Conservation (phyloP, 2,888 invertebrate species). For the Miltochrista miniata region DNA sequence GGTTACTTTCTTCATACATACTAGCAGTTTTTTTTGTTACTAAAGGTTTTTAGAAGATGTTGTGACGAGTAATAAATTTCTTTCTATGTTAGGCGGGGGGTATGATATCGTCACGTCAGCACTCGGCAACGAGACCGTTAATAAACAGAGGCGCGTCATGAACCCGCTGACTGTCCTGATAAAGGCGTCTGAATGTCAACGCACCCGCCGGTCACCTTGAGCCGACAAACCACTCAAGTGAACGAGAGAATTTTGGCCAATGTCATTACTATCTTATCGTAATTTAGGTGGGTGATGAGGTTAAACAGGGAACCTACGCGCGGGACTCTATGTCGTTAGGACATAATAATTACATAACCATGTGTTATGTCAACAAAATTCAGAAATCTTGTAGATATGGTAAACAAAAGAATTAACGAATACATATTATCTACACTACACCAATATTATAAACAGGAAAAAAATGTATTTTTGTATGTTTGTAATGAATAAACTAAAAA, state of each 20-base stretch:
- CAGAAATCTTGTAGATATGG: too few species aligned
- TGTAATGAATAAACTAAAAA: too few species aligned
- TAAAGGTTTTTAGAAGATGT: too few species aligned
- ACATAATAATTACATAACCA: neutral
- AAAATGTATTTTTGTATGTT: too few species aligned
- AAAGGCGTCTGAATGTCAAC: conserved; percentile 79
- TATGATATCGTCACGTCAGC: conserved; percentile 25
- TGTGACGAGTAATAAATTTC: too few species aligned
- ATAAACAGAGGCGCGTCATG: conserved; percentile 58
- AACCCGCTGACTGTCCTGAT: conserved; percentile 57
- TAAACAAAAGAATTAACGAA: too few species aligned
- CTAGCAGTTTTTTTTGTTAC: too few species aligned
- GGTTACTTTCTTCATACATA: too few species aligned
- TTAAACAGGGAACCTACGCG: conserved; percentile 16
- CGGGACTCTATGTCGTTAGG: conserved; percentile 2
- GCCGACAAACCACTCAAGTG: conserved; percentile 52
- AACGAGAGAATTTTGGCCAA: conserved; percentile 66
- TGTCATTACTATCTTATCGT: conserved; percentile 60
- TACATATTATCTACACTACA: too few species aligned
- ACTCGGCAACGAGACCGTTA: conserved; percentile 42
- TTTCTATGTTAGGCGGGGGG: too few species aligned
- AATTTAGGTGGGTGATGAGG: conserved; percentile 29
- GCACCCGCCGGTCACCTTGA: conserved; percentile 77
- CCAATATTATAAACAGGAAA: too few species aligned
- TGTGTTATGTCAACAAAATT: too few species aligned